Base-by-base conservation (phyloP, 2,888 invertebrate species). In the Eupithecia pulchellata region DNA sequence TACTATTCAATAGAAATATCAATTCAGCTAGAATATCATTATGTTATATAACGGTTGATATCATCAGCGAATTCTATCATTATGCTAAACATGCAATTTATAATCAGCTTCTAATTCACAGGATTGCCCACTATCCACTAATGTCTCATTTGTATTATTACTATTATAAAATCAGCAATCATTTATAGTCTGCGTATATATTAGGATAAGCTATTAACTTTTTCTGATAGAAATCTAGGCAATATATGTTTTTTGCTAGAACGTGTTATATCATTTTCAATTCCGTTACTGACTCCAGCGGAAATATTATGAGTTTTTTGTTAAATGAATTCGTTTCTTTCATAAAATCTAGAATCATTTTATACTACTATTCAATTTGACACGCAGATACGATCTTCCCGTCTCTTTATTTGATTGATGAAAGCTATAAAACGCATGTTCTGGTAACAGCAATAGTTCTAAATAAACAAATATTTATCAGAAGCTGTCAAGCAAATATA, bases 101-200 rank as follows among this genome's bases (percentile, higher is more conserved):
- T 81, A 81, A 75, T 74, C 75, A 75, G 75, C 74, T 76, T 74
- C 78, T 79, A 74, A 77, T 77, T 79, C 71, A 70, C 66, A 72
- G 68, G 64, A 63, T 71, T 72, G 70, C 75, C 75, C 76, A 77
- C 72, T 81, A 80, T 73, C 75, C 77, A 77, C 74, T 81, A 81
- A 82, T 79, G 76, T 78, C 70, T 78, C 78, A 84, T 83, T 79
- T 81, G 72, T 79, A 64, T n/a, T 71, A 69, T 77, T 84, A 82
- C 36, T 62, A 66, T 77, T 75, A 75, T 70, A 75, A 80, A 47
- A 25, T 47, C 9, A 25, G 47, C 79, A 81, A 82, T 82, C 81
- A 84, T 79, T 75, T 72, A 72, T 77, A 78, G 71, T 47, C 73
- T 66, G 71, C 71, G 75, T 83, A 52, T 47, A 47, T 79, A 77